These are phyloP conservation scores for Serripes groenlandicus DNA, from an alignment of 2,888 invertebrate genomes.

Conservation along the genomic window DNA sequence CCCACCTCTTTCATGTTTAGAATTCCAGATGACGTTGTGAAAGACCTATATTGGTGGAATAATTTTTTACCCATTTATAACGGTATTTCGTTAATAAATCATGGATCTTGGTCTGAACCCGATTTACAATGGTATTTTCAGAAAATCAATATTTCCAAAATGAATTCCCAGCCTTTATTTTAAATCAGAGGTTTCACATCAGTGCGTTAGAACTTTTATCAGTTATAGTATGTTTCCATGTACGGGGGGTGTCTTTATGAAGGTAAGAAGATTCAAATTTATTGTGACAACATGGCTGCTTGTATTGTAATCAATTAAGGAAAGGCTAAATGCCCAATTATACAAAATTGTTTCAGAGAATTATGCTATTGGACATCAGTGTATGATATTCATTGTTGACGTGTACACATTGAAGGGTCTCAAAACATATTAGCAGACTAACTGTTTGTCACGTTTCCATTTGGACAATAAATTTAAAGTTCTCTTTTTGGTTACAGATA, in stretches of 20 bases:
- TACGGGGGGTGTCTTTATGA: neutral
- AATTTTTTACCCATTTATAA: neutral
- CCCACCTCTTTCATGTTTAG: too few species aligned
- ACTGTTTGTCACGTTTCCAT: too few species aligned
- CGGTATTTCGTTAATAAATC: neutral
- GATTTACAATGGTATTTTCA: neutral
- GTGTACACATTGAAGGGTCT: neutral
- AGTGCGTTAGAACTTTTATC: neutral
- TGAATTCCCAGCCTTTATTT: conserved; percentile 1
- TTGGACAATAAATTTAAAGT: neutral
- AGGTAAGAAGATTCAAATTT: neutral
- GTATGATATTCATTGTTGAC: neutral
- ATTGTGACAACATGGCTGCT: neutral
- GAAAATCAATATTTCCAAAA: conserved; percentile 26
- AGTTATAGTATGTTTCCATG: neutral
- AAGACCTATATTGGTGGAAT: neutral
- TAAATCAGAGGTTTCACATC: neutral
- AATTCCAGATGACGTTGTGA: neutral
- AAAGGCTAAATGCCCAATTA: neutral
- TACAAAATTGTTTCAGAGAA: conserved; percentile 1
- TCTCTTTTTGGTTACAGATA: neutral
- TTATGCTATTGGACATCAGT: neutral
- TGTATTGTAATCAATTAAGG: neutral
- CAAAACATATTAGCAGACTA: neutral
- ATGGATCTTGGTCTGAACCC: neutral